These are phyloP conservation scores for Tinamus guttatus DNA, from an alignment of 2,113 vertebrate genomes.

Conservation along the genomic window DNA sequence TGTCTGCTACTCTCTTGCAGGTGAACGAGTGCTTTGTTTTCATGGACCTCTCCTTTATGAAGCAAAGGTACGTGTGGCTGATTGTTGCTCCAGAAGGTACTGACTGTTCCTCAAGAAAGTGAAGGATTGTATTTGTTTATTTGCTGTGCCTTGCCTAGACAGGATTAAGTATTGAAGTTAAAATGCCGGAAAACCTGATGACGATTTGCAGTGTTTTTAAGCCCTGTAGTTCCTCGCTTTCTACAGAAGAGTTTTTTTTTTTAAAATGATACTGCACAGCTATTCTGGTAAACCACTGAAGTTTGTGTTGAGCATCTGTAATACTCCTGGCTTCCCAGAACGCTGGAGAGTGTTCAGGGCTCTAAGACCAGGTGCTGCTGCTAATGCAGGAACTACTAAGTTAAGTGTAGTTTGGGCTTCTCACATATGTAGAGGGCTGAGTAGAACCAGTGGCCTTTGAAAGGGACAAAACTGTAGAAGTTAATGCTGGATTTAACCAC, in stretches of 20 bases:
- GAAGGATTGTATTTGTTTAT: neutral
- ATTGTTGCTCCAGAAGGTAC: neutral
- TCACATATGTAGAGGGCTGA: neutral
- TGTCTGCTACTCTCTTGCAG: conserved; percentile 73
- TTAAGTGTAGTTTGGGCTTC: neutral
- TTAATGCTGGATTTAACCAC: neutral
- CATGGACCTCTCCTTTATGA: conserved; percentile 99
- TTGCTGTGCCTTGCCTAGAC: neutral
- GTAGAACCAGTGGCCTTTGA: neutral
- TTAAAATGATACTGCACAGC: neutral
- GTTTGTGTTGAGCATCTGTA: neutral
- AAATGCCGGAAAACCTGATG: neutral
- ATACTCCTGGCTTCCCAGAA: neutral
- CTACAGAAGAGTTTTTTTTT: neutral
- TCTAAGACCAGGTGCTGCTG: neutral
- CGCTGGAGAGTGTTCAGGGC: neutral
- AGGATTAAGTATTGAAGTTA: neutral
- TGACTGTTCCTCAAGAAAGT: neutral
- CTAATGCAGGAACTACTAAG: neutral
- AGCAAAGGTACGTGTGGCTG: conserved; percentile 90
- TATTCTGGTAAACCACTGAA: neutral
- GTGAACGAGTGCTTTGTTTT: conserved; percentile 99
- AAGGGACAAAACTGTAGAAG: neutral
- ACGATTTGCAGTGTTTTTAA: neutral
- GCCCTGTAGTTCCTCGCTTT: neutral